Percentiles rank a stretch among this genome's conserved stretches.
Evolutionary conservation across 1,140 invertebrate species (phyloP).

Genomic region (Drosophila nikananu): DNA sequence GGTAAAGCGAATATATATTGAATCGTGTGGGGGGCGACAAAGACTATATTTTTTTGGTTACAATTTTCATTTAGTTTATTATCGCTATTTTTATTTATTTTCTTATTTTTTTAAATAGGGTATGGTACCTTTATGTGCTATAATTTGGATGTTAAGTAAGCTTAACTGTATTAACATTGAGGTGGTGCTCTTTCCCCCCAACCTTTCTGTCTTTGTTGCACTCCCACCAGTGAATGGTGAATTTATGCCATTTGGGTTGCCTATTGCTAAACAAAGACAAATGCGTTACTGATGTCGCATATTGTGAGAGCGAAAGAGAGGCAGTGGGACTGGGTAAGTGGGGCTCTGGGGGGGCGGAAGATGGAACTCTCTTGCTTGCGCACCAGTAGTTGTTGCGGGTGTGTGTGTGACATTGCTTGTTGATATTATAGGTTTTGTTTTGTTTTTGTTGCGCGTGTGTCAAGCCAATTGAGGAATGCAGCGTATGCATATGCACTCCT

Average conservation of each 20-base stretch:
- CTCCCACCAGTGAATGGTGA: conserved; percentile 20
- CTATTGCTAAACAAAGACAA: conserved; percentile 71
- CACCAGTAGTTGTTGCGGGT: conserved; percentile 12
- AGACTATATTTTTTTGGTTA: not conserved
- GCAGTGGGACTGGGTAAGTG: not conserved
- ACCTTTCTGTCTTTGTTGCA: conserved; percentile 14
- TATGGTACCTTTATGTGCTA: not conserved
- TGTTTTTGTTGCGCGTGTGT: conserved; percentile 68
- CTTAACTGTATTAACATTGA: conserved; percentile 58
- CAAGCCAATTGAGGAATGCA: conserved; percentile 76
- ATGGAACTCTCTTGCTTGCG: conserved; percentile 2
- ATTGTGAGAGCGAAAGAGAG: conserved; percentile 8
- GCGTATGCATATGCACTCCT: conserved; percentile 25
- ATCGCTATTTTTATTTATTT: not conserved
- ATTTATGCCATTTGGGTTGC: conserved; percentile 38
- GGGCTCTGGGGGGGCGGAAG: conserved; percentile 12
- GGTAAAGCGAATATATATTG: not conserved
- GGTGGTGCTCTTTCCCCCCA: not conserved
- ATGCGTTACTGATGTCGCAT: conserved; percentile 53
- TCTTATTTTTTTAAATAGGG: not conserved
- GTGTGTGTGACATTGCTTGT: conserved; percentile 66
- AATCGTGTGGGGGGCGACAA: not conserved
- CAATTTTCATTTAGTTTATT: not conserved
- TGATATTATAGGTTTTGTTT: conserved; percentile 52
- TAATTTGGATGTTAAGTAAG: not conserved